Percentiles rank a stretch among this genome's conserved stretches.
Conservation (phyloP, 2,113 vertebrate genomes). For the Otolemur garnettii region DNA sequence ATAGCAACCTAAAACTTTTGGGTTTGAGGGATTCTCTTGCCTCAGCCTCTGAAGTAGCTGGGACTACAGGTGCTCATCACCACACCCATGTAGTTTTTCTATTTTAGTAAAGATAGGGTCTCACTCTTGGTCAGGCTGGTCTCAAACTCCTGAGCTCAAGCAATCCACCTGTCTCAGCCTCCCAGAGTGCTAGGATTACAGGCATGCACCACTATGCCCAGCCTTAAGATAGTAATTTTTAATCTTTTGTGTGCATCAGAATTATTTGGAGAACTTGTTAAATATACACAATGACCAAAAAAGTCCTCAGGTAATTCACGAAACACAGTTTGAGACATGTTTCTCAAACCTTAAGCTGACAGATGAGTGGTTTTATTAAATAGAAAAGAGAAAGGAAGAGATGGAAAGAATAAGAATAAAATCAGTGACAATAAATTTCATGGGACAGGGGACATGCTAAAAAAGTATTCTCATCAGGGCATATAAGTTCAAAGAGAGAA, state of each 20-base stretch:
- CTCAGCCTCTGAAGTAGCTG: no score
- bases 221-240: not conserved
- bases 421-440: not conserved
- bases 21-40: no score
- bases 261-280: not conserved
- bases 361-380: not conserved
- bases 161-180: no score
- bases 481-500: not conserved
- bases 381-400: not conserved
- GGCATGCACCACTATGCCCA: no score
- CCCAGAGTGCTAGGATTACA: no score
- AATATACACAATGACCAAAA: not conserved
- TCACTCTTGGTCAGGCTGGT: no score
- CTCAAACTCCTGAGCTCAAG: no score
- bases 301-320: not conserved
- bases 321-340: not conserved
- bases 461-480: slow-evolving; percentile 4
- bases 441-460: not conserved
- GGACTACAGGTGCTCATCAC: no score
- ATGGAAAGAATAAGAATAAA: slow-evolving; percentile 5
- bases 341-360: not conserved
- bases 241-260: not conserved
- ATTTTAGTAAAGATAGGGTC: no score
- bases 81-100: no score
- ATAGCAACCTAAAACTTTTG: no score